Base-by-base conservation (phyloP, 2,113 vertebrate genomes). In the Phodopus roborovskii region DNA sequence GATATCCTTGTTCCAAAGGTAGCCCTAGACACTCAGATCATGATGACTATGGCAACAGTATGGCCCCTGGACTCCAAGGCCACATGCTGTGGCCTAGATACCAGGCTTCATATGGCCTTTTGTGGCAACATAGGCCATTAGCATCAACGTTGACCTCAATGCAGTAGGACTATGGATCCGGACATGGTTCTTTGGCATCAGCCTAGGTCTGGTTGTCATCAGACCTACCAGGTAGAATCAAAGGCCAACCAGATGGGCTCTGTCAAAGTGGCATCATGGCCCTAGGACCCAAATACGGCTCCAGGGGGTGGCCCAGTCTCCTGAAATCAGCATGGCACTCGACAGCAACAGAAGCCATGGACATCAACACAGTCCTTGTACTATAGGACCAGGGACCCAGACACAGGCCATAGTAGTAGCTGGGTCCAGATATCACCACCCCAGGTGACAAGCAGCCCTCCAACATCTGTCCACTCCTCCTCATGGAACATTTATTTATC, bases 221-320 rank as follows among this genome's bases (percentile, higher is more conserved):
- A 8, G 36, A 17, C 68, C 6, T 56, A 15, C 16, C 33, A n/a
- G 33, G 36, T 7, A 7, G 68, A 7, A 19, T 16, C 17, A 7
- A 17, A 19, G 17, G 7, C 36, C 16, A 17, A 16, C 33, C 6
- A n/a, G 6, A 8, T 71, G 5, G 3, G 16, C 16, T 71, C 3
- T 2, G 7, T 22, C 7, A 7, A 33, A n/a, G 6, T 19, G 3
- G 6, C 2, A 71, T 33, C 3, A 7, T 71, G 36, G 0, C 16
- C 33, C 16, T 2, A 7, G 2, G 28, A 70, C 33, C 0, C 15
- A 70, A 7, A 70, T 30, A 70, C 0, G 13, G 30, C 5, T 33
- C 68, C 15, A 70, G 16, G 33, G 7, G 13, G 2, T 36, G 15
- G 33, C 68, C 33, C 68, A 70, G 66, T 8, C 68, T 7, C 19